Conservation (phyloP, 2,113 vertebrate genomes). For the Echinops telfairi region DNA sequence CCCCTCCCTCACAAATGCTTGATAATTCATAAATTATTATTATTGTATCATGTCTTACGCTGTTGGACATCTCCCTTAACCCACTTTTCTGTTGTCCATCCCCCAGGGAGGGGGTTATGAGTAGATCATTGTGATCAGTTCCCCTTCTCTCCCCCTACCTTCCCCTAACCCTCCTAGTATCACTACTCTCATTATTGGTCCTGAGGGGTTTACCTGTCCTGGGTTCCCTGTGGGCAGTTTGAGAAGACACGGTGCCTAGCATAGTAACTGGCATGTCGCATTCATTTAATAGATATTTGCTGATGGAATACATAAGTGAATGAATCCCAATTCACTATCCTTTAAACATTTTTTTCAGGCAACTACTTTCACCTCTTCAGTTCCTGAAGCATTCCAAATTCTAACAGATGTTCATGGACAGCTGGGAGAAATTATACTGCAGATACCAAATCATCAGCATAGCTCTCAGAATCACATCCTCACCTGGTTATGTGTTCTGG, state of each 20-base stretch:
- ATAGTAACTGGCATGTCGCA: constrained; percentile 24
- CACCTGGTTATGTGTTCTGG: constrained; percentile 69
- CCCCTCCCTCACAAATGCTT: too few relatives aligned
- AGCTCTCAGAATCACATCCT: constrained; percentile 61
- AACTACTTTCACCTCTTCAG: constrained; percentile 72
- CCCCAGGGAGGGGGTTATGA: too few relatives aligned
- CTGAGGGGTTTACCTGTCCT: too few relatives aligned
- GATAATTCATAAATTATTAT: too few relatives aligned
- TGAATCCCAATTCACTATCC: constrained; percentile 60
- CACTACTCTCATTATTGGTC: too few relatives aligned
- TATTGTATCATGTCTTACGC: too few relatives aligned
- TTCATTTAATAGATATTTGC: constrained; percentile 65
- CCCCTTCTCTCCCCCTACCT: too few relatives aligned
- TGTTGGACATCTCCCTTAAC: too few relatives aligned
- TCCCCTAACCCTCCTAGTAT: too few relatives aligned
- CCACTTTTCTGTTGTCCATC: too few relatives aligned
- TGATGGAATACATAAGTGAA: constrained; percentile 48
- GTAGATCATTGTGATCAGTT: too few relatives aligned
- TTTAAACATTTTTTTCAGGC: constrained; percentile 61
- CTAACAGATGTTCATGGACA: constrained; percentile 51
- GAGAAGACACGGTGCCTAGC: not conserved
- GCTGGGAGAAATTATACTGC: constrained; percentile 57
- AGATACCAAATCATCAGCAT: constrained; percentile 67
- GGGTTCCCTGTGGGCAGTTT: too few relatives aligned
- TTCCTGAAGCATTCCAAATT: constrained; percentile 59